A percentile compares a stretch with the other conserved stretches of the same genome.
Evolutionary conservation across 2,797 vertebrate species (phyloP).

Genomic region (Choloepus didactylus): DNA sequence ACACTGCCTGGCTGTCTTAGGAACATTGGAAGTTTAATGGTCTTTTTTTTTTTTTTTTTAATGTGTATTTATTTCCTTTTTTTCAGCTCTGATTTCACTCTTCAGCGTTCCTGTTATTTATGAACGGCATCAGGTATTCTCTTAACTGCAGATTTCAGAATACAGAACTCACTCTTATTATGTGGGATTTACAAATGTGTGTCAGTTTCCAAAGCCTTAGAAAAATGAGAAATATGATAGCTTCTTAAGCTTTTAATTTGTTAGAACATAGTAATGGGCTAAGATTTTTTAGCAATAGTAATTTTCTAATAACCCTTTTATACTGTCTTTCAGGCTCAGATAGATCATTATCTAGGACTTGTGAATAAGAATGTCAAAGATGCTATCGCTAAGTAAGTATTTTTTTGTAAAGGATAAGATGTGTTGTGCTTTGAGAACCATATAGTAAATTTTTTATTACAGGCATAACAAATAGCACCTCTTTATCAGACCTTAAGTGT

Average conservation of each 20-base stretch:
- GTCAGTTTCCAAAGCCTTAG: conserved; percentile 1
- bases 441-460: background rate
- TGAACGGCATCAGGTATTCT: conserved; percentile 96
- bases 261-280: background rate
- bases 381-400: conserved; percentile 93
- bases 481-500: background rate
- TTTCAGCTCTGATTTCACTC: conserved; percentile 93
- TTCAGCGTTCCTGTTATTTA: conserved; percentile 97
- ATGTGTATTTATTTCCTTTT: conserved; percentile 50
- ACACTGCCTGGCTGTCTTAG: background rate
- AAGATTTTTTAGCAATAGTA: background rate
- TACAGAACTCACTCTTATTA: background rate
- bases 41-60: conserved; percentile 35
- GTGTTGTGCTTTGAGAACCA: background rate
- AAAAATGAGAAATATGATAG: background rate
- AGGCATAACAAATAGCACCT: background rate
- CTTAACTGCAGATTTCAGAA: conserved; percentile 51
- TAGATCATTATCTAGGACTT: conserved; percentile 94
- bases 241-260: conserved; percentile 4
- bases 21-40: background rate
- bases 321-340: conserved; percentile 91
- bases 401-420: background rate
- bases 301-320: conserved; percentile 29
- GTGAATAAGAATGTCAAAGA: conserved; percentile 95
- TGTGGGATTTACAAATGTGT: background rate